Evolutionary conservation across 2,797 vertebrate species (phyloP).

Genomic region (Chelidonichthys spinosus): DNA sequence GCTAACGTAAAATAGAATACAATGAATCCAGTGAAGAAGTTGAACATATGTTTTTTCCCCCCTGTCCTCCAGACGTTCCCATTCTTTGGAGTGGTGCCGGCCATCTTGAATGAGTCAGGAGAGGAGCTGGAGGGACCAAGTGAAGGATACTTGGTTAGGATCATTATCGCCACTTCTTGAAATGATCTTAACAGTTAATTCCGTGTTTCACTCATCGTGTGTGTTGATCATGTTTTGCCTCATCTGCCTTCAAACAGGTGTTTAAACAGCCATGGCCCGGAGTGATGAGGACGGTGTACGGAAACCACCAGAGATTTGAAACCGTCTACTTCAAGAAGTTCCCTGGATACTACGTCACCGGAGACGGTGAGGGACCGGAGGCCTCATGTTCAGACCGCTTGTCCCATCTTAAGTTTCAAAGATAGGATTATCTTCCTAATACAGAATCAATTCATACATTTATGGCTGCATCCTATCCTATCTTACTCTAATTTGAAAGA

Average conservation of each 20-base stretch:
- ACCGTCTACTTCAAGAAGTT: slow-evolving; percentile 96
- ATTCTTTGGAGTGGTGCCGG: slow-evolving; percentile 96
- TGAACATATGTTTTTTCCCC: not conserved
- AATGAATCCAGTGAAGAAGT: not conserved
- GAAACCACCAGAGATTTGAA: slow-evolving; percentile 92
- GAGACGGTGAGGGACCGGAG: slow-evolving; percentile 87
- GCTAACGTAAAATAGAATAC: not conserved
- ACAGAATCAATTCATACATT: too few relatives aligned
- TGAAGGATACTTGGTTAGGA: slow-evolving; percentile 94
- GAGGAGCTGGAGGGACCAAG: slow-evolving; percentile 96
- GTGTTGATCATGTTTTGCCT: not conserved
- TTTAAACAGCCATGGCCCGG: slow-evolving; percentile 99
- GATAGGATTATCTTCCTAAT: too few relatives aligned
- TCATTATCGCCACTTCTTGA: too few relatives aligned
- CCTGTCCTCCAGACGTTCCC: slow-evolving; percentile 90
- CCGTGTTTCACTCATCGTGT: not conserved
- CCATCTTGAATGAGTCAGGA: slow-evolving; percentile 93
- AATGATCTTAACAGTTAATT: too few relatives aligned
- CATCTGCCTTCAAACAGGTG: slow-evolving; percentile 81
- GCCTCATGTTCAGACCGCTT: not conserved
- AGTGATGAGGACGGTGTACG: slow-evolving; percentile 93
- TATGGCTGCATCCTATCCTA: too few relatives aligned
- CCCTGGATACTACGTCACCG: slow-evolving; percentile 96
- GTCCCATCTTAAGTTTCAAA: too few relatives aligned
- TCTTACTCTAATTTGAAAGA: too few relatives aligned